phyloP scores from a whole-genome alignment of 1,140 invertebrate genomes.

The Neoseiulus cucumeris region DNA sequence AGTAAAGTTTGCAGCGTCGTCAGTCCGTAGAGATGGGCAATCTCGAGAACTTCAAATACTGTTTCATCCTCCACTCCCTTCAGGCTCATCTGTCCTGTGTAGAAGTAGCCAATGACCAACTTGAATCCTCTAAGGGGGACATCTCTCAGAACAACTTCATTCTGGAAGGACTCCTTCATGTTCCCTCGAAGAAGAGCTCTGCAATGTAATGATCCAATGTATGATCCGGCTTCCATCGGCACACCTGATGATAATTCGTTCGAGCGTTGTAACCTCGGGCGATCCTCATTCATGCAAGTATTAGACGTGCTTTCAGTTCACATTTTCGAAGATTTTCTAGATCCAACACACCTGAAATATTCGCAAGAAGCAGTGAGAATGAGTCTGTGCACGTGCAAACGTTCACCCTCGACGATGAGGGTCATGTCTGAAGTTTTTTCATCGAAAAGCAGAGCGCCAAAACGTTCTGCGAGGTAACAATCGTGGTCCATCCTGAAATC shows the following conservation, averaged over 20 bases:
- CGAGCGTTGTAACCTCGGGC: too few relatives aligned
- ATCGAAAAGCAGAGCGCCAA: conserved; percentile 58
- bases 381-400: conserved; percentile 64
- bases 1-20: conserved; percentile 71
- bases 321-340: too few relatives aligned
- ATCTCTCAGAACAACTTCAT: conserved; percentile 62
- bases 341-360: conserved; percentile 80
- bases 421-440: conserved; percentile 78
- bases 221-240: too few relatives aligned
- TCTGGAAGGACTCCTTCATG: conserved; percentile 59
- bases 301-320: too few relatives aligned
- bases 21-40: conserved; percentile 89
- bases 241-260: too few relatives aligned
- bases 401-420: conserved; percentile 57
- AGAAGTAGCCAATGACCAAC: conserved; percentile 77
- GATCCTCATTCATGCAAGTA: too few relatives aligned
- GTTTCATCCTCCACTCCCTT: conserved; percentile 42
- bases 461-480: conserved; percentile 43
- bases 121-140: conserved; percentile 73
- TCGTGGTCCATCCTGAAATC: conserved; percentile 35
- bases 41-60: conserved; percentile 59
- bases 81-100: conserved; percentile 72
- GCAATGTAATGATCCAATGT: neutral
- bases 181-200: conserved; percentile 74
- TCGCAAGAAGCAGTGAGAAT: conserved; percentile 79